Conservation (phyloP, 2,888 invertebrate species). For the Microplitis deprimator region DNA sequence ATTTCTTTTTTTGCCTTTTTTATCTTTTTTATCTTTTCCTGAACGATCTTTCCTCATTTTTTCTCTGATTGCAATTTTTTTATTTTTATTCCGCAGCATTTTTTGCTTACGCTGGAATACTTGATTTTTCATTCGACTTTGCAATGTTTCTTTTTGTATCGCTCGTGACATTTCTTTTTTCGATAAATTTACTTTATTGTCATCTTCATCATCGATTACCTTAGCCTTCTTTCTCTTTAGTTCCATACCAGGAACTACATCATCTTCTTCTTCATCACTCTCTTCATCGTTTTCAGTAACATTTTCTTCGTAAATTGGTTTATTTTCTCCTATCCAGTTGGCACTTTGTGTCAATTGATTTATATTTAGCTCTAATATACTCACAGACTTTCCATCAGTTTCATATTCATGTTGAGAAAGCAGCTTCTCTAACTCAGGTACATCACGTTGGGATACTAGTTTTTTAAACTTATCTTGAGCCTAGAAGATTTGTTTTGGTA, state of each 20-base stretch:
- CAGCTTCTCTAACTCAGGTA: slow-evolving; percentile 80
- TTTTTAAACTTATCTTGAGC: slow-evolving; percentile 80
- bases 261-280: slow-evolving; percentile 66
- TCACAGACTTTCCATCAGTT: slow-evolving; percentile 84
- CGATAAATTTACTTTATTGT: slow-evolving; percentile 65
- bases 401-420: slow-evolving; percentile 80
- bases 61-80: slow-evolving; percentile 42
- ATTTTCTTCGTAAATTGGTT: slow-evolving; percentile 67
- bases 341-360: slow-evolving; percentile 80
- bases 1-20: slow-evolving; percentile 56
- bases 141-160: slow-evolving; percentile 81
- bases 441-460: slow-evolving; percentile 80
- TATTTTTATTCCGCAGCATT: slow-evolving; percentile 75
- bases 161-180: slow-evolving; percentile 81
- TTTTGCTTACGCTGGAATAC: slow-evolving; percentile 83
- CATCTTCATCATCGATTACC: slow-evolving; percentile 46
- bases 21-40: slow-evolving; percentile 28
- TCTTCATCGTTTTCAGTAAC: slow-evolving; percentile 57
- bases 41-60: slow-evolving; percentile 45
- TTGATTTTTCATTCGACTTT: slow-evolving; percentile 84
- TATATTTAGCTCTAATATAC: slow-evolving; percentile 82
- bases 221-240: slow-evolving; percentile 59
- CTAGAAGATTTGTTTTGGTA: slow-evolving; percentile 65
- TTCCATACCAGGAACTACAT: slow-evolving; percentile 73
- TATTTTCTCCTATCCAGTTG: slow-evolving; percentile 82